Percentiles rank a stretch among this genome's conserved stretches.
These are phyloP conservation scores for Strongylocentrotus purpuratus DNA, from an alignment of 35 echinoderm and acorn worm species.

Conservation along the genomic window DNA sequence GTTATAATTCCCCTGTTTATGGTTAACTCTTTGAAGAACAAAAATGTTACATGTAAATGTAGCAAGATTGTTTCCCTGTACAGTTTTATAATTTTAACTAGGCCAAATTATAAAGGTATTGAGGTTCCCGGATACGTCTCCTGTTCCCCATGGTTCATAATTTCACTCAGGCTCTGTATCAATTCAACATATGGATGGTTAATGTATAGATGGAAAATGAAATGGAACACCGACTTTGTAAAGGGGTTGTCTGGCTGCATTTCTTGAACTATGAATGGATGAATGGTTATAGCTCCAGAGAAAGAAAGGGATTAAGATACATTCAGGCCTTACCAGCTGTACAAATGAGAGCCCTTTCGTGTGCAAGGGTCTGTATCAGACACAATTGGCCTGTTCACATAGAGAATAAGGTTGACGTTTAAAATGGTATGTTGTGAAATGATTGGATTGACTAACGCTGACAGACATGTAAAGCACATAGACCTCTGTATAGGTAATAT, in stretches of 20 bases:
- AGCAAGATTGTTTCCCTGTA: too few species aligned
- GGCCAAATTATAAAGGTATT: background rate
- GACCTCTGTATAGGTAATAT: too few species aligned
- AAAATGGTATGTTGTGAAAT: too few species aligned
- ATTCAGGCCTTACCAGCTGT: background rate
- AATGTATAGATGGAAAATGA: background rate
- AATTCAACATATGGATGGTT: background rate
- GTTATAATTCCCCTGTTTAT: too few species aligned
- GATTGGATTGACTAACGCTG: too few species aligned
- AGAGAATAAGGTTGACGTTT: too few species aligned
- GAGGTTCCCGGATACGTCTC: background rate
- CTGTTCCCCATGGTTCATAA: background rate
- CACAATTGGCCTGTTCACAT: background rate
- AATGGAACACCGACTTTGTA: background rate
- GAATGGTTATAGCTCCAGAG: background rate
- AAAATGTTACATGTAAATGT: too few species aligned
- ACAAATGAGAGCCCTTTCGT: background rate
- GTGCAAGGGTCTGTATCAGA: background rate
- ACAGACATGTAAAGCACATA: too few species aligned
- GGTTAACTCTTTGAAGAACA: too few species aligned
- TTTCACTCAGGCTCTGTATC: background rate
- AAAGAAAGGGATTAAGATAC: background rate
- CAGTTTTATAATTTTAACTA: too few species aligned
- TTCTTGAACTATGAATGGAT: background rate
- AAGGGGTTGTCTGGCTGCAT: background rate